These are phyloP conservation scores for Ptilonorhynchus violaceus DNA, from an alignment of 2,113 vertebrate species.

Conservation along the genomic window DNA sequence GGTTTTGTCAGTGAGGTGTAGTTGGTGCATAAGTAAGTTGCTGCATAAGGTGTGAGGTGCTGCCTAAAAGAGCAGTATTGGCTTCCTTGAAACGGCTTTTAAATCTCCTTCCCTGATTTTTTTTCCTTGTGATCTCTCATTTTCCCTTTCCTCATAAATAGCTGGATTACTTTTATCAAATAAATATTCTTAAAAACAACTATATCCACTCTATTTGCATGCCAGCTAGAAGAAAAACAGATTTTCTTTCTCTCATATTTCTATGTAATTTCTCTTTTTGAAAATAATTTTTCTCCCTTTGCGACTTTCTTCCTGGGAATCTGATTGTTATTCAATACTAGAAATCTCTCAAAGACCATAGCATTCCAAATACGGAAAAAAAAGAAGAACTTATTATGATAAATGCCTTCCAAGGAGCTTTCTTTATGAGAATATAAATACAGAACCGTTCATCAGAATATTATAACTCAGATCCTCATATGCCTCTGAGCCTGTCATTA, in stretches of 20 bases:
- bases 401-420: neutral
- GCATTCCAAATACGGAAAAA: neutral
- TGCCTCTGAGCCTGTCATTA: neutral
- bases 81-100: neutral
- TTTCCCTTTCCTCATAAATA: neutral
- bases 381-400: neutral
- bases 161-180: neutral
- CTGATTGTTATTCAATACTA: neutral
- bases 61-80: neutral
- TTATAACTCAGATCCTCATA: neutral
- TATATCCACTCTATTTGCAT: neutral
- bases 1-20: neutral
- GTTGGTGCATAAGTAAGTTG: neutral
- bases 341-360: neutral
- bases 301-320: neutral
- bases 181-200: neutral
- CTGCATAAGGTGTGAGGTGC: neutral
- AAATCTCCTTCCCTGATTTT: neutral
- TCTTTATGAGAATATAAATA: neutral
- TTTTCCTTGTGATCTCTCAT: neutral
- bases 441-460: neutral
- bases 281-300: neutral
- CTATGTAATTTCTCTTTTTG: neutral
- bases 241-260: neutral
- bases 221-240: neutral